Conservation (phyloP, 2,888 invertebrate genomes). For the Rhogogaster chlorosoma region DNA sequence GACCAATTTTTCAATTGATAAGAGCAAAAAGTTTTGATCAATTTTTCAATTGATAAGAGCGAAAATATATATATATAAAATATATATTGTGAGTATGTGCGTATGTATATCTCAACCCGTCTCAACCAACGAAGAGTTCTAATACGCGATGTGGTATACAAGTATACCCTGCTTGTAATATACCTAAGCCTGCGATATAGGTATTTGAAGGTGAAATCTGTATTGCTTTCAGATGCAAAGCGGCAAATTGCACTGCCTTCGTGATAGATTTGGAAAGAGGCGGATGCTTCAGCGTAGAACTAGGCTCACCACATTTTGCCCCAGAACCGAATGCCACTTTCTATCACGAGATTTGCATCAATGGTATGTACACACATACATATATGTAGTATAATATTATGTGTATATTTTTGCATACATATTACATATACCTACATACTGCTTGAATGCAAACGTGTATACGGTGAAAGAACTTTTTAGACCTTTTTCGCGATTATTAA, state of each 20-base stretch:
- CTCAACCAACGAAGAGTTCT: neutral
- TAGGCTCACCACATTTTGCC: constrained; percentile 70
- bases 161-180: neutral
- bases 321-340: constrained; percentile 82
- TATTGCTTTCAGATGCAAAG: constrained; percentile 65
- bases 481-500: neutral
- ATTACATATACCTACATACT: neutral
- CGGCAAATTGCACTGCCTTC: constrained; percentile 70
- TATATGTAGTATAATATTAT: no score
- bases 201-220: neutral
- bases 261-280: constrained; percentile 69
- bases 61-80: no score
- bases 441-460: neutral
- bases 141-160: neutral
- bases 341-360: constrained; percentile 84
- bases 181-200: neutral
- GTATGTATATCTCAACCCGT: neutral
- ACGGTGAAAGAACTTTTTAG: neutral
- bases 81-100: no score
- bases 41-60: no score
- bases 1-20: no score
- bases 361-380: constrained; percentile 73
- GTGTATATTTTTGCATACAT: no score
- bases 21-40: no score
- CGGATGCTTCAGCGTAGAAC: constrained; percentile 66